Percentiles rank a stretch among this genome's conserved stretches.
Evolutionary conservation across 2,888 invertebrate species (phyloP).

Genomic region (Carcina quercana): DNA sequence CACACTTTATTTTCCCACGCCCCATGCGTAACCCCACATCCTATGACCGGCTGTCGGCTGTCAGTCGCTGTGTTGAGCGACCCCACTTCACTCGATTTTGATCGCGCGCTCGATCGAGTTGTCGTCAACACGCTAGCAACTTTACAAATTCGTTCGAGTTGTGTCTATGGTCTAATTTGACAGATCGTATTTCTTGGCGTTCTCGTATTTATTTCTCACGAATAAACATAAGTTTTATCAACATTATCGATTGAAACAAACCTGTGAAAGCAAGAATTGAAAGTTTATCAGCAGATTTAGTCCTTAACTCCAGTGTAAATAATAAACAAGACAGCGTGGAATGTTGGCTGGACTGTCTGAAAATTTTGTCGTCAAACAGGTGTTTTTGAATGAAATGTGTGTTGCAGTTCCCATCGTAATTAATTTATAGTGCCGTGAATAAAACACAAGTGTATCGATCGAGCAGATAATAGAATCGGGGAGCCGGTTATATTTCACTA

Average conservation of each 20-base stretch:
- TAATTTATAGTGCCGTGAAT: conserved; percentile 67
- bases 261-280: conserved; percentile 15
- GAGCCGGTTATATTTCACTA: conserved; percentile 16
- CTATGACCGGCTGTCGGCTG: conserved; percentile 73
- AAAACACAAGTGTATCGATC: conserved; percentile 68
- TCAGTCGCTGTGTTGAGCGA: conserved; percentile 35
- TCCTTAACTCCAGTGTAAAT: conserved; percentile 20
- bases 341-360: conserved; percentile 77
- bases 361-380: conserved; percentile 83
- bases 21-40: conserved; percentile 85
- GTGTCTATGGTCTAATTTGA: conserved; percentile 65
- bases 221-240: conserved; percentile 52
- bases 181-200: conserved; percentile 63
- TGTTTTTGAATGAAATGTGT: conserved; percentile 83
- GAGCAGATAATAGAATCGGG: conserved; percentile 28
- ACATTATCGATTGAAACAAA: conserved; percentile 25
- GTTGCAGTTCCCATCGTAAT: conserved; percentile 67
- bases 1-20: conserved; percentile 89
- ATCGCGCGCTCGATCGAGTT: conserved; percentile 49
- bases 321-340: conserved; percentile 22
- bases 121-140: conserved; percentile 52
- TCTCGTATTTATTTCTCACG: conserved; percentile 48
- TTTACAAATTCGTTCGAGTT: conserved; percentile 20
- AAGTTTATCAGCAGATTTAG: conserved; percentile 17
- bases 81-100: conserved; percentile 32